Percentiles rank a stretch among this genome's conserved stretches.
phyloP scores from a whole-genome alignment of 2,113 vertebrate genomes.

The Tragelaphus imberbis region DNA sequence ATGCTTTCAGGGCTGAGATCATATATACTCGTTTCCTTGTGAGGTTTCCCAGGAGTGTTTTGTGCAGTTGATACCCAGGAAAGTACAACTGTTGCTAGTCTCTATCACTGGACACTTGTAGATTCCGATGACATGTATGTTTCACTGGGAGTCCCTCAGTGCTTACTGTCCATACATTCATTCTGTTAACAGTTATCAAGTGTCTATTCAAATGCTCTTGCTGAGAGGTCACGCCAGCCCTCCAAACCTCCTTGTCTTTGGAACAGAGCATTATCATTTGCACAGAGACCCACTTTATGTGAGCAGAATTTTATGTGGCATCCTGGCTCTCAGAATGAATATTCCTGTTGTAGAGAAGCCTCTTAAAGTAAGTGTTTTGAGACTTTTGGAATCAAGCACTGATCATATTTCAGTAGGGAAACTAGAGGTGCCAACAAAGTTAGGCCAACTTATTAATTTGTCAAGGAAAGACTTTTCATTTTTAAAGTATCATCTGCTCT shows the following conservation, averaged over 20 bases:
- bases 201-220: background rate
- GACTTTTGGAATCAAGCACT: background rate
- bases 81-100: background rate
- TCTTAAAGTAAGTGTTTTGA: background rate
- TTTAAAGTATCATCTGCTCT: background rate
- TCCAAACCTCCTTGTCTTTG: background rate
- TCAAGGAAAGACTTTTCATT: background rate
- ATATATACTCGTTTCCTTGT: background rate
- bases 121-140: background rate
- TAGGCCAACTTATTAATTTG: background rate
- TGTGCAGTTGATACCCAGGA: background rate
- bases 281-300: background rate
- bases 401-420: background rate
- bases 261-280: background rate
- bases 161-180: background rate
- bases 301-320: background rate
- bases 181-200: background rate
- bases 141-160: background rate
- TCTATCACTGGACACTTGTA: background rate
- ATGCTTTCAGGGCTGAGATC: background rate
- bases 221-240: background rate
- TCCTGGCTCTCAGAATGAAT: background rate
- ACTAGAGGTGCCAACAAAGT: background rate
- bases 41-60: background rate
- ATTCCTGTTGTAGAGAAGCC: background rate